Evolutionary conservation across 2,888 invertebrate genomes (phyloP).

Genomic region (Drosophila anomalata): DNA sequence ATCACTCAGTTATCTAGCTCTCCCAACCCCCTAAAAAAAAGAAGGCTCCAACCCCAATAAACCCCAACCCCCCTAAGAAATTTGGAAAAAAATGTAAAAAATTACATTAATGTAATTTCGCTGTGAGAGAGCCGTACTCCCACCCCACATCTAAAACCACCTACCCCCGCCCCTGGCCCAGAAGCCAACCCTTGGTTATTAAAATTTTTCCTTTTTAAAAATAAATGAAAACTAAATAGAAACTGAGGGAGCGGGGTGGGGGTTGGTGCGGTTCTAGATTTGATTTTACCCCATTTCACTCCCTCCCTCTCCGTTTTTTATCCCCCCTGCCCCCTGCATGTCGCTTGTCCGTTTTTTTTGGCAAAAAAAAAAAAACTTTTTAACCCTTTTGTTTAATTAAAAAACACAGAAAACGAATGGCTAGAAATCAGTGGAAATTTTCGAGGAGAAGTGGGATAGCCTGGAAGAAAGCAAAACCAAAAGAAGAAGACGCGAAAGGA

Average conservation of each 20-base stretch:
- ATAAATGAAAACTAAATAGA: slow-evolving; percentile 79
- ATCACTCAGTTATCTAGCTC: slow-evolving; percentile 18
- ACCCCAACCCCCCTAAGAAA: neutral
- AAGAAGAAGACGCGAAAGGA: slow-evolving; percentile 39
- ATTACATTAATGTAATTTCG: slow-evolving; percentile 68
- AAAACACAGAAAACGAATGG: slow-evolving; percentile 55
- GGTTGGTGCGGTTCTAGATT: slow-evolving; percentile 45
- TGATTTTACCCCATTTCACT: slow-evolving; percentile 71
- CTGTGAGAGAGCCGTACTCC: slow-evolving; percentile 10
- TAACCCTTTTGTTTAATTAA: slow-evolving; percentile 80
- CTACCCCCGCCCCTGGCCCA: neutral
- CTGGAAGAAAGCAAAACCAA: slow-evolving; percentile 20
- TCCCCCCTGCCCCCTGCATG: neutral
- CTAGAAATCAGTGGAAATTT: slow-evolving; percentile 16
- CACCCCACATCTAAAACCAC: too few relatives aligned
- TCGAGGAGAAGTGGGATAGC: slow-evolving; percentile 6
- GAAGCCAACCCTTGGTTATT: slow-evolving; percentile 70
- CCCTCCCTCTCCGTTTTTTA: slow-evolving; percentile 3
- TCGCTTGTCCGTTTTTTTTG: slow-evolving; percentile 15
- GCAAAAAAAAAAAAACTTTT: slow-evolving; percentile 57
- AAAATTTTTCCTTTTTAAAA: slow-evolving; percentile 74
- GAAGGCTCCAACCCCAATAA: slow-evolving; percentile 1
- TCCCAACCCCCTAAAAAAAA: slow-evolving; percentile 5
- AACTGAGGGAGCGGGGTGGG: slow-evolving; percentile 31
- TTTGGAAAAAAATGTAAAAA: slow-evolving; percentile 41